A percentile compares a stretch with the other conserved stretches of the same genome.
These are phyloP conservation scores for Asobara japonica DNA, from an alignment of 1,140 invertebrate genomes.

Conservation along the genomic window DNA sequence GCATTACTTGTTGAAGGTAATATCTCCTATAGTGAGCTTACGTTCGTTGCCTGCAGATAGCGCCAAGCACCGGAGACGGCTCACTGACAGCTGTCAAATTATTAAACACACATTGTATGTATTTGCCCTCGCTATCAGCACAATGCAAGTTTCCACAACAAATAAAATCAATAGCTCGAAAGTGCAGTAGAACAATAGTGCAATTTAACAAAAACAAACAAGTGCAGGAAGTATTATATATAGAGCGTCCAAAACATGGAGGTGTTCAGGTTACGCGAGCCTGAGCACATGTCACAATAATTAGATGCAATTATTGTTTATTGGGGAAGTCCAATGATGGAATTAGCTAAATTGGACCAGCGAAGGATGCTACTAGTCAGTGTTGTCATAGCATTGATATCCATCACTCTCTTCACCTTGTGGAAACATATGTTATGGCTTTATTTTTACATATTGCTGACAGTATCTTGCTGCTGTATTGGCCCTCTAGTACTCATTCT, in stretches of 20 bases:
- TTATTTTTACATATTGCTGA: conserved; percentile 52
- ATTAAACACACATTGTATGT: background rate
- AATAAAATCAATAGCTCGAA: background rate
- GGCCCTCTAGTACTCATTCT: conserved; percentile 62
- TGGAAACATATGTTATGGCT: conserved; percentile 52
- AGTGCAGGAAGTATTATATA: background rate
- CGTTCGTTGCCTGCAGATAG: background rate
- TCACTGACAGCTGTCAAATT: background rate
- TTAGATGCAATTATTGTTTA: background rate
- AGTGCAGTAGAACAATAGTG: background rate
- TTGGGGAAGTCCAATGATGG: background rate
- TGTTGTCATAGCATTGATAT: conserved; percentile 6
- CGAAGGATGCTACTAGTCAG: background rate
- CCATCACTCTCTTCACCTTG: conserved; percentile 31
- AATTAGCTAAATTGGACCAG: background rate
- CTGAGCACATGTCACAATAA: background rate
- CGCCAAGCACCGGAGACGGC: background rate
- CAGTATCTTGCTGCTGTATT: conserved; percentile 53
- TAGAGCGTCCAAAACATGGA: background rate
- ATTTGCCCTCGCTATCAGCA: background rate
- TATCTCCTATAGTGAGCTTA: too few species aligned
- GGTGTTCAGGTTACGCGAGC: background rate
- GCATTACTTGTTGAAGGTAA: background rate
- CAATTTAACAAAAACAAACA: background rate
- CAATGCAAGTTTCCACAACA: background rate